phyloP scores from a whole-genome alignment of 2,888 invertebrate species.

The Drepana falcataria region DNA sequence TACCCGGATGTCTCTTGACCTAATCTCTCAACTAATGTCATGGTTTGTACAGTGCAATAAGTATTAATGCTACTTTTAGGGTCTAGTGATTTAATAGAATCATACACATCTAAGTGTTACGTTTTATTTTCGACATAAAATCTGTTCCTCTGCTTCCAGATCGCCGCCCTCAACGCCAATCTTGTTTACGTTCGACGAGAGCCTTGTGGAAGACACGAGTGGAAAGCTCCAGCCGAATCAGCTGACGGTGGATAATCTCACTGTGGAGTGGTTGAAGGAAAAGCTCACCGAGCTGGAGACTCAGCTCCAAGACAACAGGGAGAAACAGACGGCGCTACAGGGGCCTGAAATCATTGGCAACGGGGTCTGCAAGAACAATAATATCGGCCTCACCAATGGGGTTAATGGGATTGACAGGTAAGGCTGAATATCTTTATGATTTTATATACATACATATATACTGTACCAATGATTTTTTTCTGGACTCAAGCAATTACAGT shows the following conservation, averaged over 20 bases:
- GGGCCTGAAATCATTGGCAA: conserved; percentile 74
- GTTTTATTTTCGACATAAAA: not conserved
- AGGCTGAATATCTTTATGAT: conserved; percentile 1
- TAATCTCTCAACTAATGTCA: too few relatives aligned
- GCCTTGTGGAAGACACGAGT: conserved; percentile 91
- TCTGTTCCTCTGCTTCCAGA: conserved; percentile 61
- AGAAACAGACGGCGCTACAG: conserved; percentile 81
- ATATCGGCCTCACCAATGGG: conserved; percentile 70
- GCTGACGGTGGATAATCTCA: conserved; percentile 94
- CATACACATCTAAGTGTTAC: too few relatives aligned
- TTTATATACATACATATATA: too few relatives aligned
- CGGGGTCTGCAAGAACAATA: conserved; percentile 71
- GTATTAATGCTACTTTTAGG: too few relatives aligned
- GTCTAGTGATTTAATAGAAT: too few relatives aligned
- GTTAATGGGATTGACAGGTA: conserved; percentile 76
- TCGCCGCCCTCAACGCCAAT: conserved; percentile 87
- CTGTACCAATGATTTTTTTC: too few relatives aligned
- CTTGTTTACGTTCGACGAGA: conserved; percentile 91
- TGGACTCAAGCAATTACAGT: too few relatives aligned
- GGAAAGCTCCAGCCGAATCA: conserved; percentile 92
- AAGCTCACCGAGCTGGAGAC: conserved; percentile 87
- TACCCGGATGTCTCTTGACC: too few relatives aligned
- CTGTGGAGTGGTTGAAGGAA: conserved; percentile 91
- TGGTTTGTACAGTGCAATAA: too few relatives aligned
- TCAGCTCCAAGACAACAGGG: conserved; percentile 88